Evolutionary conservation across 1,140 invertebrate genomes (phyloP), one percentile per base, ranked within the genome.

Genomic region (Drosophila truncata): DNA sequence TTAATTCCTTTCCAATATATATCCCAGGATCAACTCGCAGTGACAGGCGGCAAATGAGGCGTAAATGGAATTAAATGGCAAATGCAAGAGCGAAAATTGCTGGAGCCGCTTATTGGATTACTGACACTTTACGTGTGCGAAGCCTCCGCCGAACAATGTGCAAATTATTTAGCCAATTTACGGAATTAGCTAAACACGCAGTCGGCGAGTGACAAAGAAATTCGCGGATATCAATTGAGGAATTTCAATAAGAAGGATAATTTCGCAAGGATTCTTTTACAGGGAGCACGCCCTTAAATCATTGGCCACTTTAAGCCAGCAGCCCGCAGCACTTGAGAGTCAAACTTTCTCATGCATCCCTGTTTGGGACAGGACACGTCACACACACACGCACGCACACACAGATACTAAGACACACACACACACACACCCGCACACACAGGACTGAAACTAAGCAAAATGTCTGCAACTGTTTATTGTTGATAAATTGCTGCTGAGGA

Each of bases 381-480:
- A 87, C 66, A 80, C 35, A 66, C 82, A 82, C 70, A 71, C 52
- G 78, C 37, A 58, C 33, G n/a, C n/a, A n/a, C n/a, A 62, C 18
- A 59, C 25, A 29, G 35, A 66, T 44, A 66, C 46, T 3, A 5
- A 27, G 27, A 23, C 49, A 54, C 25, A 37, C 41, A 49, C 23
- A 33, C 37, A 70, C 33, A 58, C 39, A 58, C 69, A 33, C 44
- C 50, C 60, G 37, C 46, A 42, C 41, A 39, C 37, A 47, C 44
- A 18, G 27, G 33, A 18, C 23, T 44, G 41, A 64, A 86, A 79
- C 74, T 86, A 79, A 82, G 83, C 71, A 83, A 80, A 87, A 90
- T 88, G 85, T 90, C 85, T 88, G 85, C 85, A 88, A 88, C 85
- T 88, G 85, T 88, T 88, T 88, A 90, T 88, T 90, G 85, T 88